A percentile compares a stretch with the other conserved stretches of the same genome.
Conservation (phyloP, 2,113 vertebrate species). For the Casuarius casuarius region DNA sequence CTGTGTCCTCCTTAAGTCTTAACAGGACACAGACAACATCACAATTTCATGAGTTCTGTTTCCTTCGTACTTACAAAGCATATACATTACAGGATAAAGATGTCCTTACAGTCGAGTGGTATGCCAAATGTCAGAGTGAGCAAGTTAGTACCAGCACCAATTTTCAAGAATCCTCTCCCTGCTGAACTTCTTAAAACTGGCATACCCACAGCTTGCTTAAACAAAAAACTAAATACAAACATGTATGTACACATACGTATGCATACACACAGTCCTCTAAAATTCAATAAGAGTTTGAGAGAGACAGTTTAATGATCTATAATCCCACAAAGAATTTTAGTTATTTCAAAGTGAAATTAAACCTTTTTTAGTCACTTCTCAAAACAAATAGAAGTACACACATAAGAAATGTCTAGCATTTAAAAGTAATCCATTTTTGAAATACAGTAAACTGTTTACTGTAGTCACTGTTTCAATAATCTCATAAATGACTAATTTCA, state of each 20-base stretch:
- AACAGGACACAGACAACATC: neutral
- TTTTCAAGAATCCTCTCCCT: neutral
- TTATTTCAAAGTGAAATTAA: neutral
- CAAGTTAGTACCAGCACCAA: neutral
- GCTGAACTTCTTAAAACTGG: neutral
- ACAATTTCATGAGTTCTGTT: neutral
- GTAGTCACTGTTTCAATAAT: neutral
- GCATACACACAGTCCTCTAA: neutral
- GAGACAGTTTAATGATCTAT: neutral
- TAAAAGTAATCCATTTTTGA: neutral
- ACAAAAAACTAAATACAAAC: neutral
- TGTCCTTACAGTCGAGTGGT: neutral
- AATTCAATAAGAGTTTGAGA: neutral
- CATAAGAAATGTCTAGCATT: neutral
- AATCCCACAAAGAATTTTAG: neutral
- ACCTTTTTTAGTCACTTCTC: neutral
- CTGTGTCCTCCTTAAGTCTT: neutral
- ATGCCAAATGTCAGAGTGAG: neutral
- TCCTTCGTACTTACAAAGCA: neutral
- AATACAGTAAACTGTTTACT: neutral
- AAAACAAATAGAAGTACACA: neutral
- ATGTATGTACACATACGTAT: neutral
- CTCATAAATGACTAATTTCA: neutral
- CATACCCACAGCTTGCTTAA: neutral
- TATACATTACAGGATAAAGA: neutral